Conservation (phyloP, 2,113 vertebrate genomes). For the Cinclus mexicanus region DNA sequence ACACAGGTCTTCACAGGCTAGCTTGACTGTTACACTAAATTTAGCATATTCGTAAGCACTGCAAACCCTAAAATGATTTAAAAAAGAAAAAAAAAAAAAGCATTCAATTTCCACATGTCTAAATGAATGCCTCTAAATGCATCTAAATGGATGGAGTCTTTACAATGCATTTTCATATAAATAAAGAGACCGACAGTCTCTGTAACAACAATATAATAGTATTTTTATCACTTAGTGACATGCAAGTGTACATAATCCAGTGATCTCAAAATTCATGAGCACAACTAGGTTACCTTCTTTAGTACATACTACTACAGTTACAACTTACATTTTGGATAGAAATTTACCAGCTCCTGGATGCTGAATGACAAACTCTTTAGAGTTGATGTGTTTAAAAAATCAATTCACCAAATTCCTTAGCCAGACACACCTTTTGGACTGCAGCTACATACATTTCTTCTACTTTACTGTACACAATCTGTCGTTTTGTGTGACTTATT, state of each 20-base stretch:
- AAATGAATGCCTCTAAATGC: not conserved
- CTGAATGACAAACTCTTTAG: not conserved
- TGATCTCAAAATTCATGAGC: not conserved
- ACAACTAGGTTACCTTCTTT: not conserved
- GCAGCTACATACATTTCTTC: not conserved
- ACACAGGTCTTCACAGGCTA: not conserved
- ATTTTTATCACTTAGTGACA: not conserved
- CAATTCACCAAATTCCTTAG: not conserved
- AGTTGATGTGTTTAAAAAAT: not conserved
- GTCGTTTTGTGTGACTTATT: not conserved
- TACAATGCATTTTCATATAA: not conserved
- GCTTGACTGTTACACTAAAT: not conserved
- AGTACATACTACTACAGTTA: not conserved
- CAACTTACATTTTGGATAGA: not conserved
- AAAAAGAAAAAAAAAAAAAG: not conserved
- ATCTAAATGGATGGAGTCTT: not conserved
- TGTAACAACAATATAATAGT: not conserved
- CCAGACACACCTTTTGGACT: not conserved
- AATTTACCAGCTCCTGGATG: not conserved
- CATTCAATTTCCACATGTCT: not conserved
- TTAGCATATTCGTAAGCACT: not conserved
- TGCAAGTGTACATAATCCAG: not conserved
- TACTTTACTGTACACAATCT: not conserved
- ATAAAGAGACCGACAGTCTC: not conserved
- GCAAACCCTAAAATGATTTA: not conserved